Percentiles rank a stretch among this genome's conserved stretches.
phyloP scores from a whole-genome alignment of 2,797 vertebrate genomes.

The Spatula versicolor region DNA sequence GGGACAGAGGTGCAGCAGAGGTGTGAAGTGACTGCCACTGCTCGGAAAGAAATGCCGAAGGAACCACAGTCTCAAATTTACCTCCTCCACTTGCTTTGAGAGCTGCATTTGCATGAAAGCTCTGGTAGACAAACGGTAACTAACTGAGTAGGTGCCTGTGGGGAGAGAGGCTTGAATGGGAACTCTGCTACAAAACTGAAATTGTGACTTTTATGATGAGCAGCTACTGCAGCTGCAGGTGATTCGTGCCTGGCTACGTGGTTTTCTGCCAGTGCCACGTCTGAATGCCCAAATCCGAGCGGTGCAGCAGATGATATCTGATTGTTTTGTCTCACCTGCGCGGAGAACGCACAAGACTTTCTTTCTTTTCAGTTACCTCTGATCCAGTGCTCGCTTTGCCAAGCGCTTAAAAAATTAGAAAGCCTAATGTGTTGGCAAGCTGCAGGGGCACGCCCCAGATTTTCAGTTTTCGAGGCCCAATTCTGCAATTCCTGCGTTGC shows the following conservation, averaged over 20 bases:
- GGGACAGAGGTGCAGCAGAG: not conserved
- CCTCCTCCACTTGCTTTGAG: not conserved
- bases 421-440: not conserved
- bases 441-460: not conserved
- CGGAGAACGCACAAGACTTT: constrained; percentile 13
- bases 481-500: not conserved
- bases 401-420: constrained; percentile 41
- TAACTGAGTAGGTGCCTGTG: not conserved
- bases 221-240: not conserved
- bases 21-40: not conserved
- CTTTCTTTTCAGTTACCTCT: constrained; percentile 23
- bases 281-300: not conserved
- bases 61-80: not conserved
- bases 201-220: not conserved
- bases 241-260: not conserved
- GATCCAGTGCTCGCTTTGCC: constrained; percentile 27
- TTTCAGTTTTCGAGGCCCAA: not conserved
- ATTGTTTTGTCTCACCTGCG: not conserved
- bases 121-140: not conserved
- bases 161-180: not conserved
- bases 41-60: not conserved
- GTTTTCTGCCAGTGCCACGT: not conserved
- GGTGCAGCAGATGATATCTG: not conserved
- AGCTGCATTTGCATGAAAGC: not conserved
- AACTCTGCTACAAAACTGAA: not conserved